A percentile compares a stretch with the other conserved stretches of the same genome.
phyloP scores from a whole-genome alignment of 1,140 invertebrate species.

The Lasaia peninsularis region DNA sequence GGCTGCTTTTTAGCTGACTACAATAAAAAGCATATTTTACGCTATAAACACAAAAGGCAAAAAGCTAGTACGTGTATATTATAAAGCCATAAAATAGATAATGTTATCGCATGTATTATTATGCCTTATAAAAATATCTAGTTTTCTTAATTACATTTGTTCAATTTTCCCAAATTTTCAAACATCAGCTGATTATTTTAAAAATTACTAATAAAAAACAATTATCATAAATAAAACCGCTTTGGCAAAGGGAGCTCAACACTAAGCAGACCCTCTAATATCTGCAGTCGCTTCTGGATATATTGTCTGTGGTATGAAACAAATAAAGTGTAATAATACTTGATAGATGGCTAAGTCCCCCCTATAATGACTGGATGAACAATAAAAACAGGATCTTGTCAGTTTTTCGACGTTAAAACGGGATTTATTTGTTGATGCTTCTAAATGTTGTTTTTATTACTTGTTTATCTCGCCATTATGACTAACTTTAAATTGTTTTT shows the following conservation, averaged over 20 bases:
- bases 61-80: too few relatives aligned
- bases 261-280: constrained; percentile 2
- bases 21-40: too few relatives aligned
- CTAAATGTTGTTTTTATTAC: constrained; percentile 12
- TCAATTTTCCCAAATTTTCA: too few relatives aligned
- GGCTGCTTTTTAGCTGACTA: too few relatives aligned
- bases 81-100: too few relatives aligned
- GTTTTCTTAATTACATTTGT: too few relatives aligned
- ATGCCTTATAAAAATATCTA: too few relatives aligned
- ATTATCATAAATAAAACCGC: background rate
- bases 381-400: constrained; percentile 50
- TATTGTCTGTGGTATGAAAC: constrained; percentile 26
- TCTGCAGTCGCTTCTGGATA: constrained; percentile 4
- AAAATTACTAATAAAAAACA: background rate
- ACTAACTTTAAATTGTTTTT: constrained; percentile 1
- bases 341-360: constrained; percentile 36
- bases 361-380: constrained; percentile 40
- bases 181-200: background rate
- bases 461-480: constrained; percentile 8
- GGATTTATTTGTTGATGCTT: constrained; percentile 14
- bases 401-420: constrained; percentile 22
- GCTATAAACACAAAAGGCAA: too few relatives aligned
- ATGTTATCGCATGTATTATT: too few relatives aligned
- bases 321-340: constrained; percentile 43
- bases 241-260: constrained; percentile 1